phyloP scores from a whole-genome alignment of 2,797 vertebrate species.

The Aphelocoma californica region DNA sequence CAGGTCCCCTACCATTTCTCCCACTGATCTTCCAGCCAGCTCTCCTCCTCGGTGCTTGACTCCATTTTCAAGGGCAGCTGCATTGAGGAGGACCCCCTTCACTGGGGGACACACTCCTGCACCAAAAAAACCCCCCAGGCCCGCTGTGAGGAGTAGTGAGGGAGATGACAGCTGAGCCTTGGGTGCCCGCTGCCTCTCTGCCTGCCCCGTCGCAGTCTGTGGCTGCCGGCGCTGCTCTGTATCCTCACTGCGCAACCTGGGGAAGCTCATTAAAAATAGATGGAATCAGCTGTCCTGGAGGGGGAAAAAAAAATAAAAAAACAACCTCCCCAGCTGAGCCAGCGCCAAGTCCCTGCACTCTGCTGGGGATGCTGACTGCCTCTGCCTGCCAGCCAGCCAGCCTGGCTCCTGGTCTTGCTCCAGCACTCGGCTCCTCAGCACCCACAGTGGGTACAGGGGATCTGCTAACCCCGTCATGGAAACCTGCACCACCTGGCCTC shows the following conservation, averaged over 20 bases:
- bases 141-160: not conserved
- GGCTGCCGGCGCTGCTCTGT: slow-evolving; percentile 51
- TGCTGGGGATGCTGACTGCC: slow-evolving; percentile 56
- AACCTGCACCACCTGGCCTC: not conserved
- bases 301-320: not conserved
- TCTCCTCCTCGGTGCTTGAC: slow-evolving; percentile 87
- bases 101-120: slow-evolving; percentile 46
- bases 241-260: slow-evolving; percentile 72
- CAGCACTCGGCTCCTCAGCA: slow-evolving; percentile 1
- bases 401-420: slow-evolving; percentile 43
- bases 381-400: slow-evolving; percentile 53
- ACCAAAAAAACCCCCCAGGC: not conserved
- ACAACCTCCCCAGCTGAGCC: slow-evolving; percentile 56
- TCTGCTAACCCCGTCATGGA: slow-evolving; percentile 46
- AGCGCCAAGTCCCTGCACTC: slow-evolving; percentile 62
- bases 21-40: slow-evolving; percentile 98
- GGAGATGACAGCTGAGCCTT: not conserved
- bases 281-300: slow-evolving; percentile 74
- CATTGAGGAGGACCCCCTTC: slow-evolving; percentile 70
- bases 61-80: slow-evolving; percentile 89
- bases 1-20: slow-evolving; percentile 91
- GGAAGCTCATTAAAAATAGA: slow-evolving; percentile 84
- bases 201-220: slow-evolving; percentile 57
- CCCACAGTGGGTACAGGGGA: slow-evolving; percentile 12
- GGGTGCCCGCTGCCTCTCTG: not conserved